Conservation (phyloP, 1,140 invertebrate genomes). For the Callitettix versicolor region DNA sequence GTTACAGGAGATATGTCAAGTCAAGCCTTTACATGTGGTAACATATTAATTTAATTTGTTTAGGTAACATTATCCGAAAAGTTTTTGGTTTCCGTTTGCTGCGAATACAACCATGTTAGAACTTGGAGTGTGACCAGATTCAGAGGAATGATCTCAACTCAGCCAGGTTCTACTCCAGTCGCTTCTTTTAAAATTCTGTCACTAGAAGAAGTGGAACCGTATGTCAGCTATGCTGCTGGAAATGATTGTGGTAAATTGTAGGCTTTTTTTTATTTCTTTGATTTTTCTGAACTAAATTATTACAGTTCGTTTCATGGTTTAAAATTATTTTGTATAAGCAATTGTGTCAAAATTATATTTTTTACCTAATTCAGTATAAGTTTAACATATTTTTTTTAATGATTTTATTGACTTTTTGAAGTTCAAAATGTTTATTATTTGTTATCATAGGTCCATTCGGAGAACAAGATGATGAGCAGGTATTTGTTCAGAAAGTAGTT, state of each 20-base stretch:
- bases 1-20: too few species aligned
- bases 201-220: constrained; percentile 74
- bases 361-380: too few species aligned
- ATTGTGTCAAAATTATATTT: constrained; percentile 9
- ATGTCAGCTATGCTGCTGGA: constrained; percentile 58
- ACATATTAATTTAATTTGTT: too few species aligned
- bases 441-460: constrained; percentile 90
- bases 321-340: too few species aligned
- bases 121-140: constrained; percentile 95
- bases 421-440: too few species aligned
- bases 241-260: constrained; percentile 63
- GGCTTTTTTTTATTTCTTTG: not conserved
- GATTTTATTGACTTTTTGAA: too few species aligned
- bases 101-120: constrained; percentile 94
- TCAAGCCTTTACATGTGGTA: too few species aligned
- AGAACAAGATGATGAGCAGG: constrained; percentile 93
- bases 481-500: constrained; percentile 96
- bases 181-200: constrained; percentile 93
- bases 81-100: constrained; percentile 93
- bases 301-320: too few species aligned
- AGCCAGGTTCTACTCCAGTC: constrained; percentile 90
- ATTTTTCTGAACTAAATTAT: not conserved
- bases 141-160: constrained; percentile 92
- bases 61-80: constrained; percentile 91
- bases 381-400: too few species aligned